These are phyloP conservation scores for Eriosoma lanigerum DNA, from an alignment of 1,140 invertebrate genomes.

Conservation along the genomic window DNA sequence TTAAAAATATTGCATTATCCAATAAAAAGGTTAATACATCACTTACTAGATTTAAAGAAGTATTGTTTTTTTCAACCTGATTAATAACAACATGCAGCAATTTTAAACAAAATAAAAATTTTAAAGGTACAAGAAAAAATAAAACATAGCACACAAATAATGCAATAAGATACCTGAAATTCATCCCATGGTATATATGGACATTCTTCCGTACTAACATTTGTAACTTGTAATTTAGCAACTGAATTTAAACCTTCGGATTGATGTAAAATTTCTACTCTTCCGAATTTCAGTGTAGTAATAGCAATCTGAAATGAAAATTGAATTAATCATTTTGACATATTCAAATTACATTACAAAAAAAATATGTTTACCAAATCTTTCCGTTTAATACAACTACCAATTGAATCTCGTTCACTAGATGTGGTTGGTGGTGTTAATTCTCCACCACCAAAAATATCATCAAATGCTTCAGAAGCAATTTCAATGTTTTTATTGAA, in stretches of 20 bases:
- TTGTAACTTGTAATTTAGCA: slow-evolving; percentile 75
- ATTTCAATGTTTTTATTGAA: slow-evolving; percentile 66
- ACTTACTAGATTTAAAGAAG: slow-evolving; percentile 14
- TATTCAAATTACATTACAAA: no score
- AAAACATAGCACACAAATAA: background rate
- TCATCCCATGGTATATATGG: slow-evolving; percentile 88
- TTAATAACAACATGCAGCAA: slow-evolving; percentile 1
- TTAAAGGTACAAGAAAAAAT: slow-evolving; percentile 18
- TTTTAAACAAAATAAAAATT: slow-evolving; percentile 27
- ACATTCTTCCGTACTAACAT: slow-evolving; percentile 78
- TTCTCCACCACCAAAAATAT: slow-evolving; percentile 59
- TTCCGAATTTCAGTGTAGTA: slow-evolving; percentile 76
- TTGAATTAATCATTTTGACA: background rate
- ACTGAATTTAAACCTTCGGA: slow-evolving; percentile 72
- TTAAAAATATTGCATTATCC: no score
- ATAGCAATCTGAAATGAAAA: slow-evolving; percentile 70
- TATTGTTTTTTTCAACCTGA: slow-evolving; percentile 10
- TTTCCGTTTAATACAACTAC: slow-evolving; percentile 74
- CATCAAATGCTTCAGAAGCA: slow-evolving; percentile 82
- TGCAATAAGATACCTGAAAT: slow-evolving; percentile 73
- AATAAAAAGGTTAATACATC: no score
- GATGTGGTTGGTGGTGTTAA: slow-evolving; percentile 66
- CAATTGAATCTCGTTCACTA: slow-evolving; percentile 80
- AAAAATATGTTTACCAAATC: slow-evolving; percentile 65
- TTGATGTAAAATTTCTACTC: slow-evolving; percentile 80